Evolutionary conservation across 2,797 vertebrate species (phyloP).

Genomic region (Garrulus glandarius): DNA sequence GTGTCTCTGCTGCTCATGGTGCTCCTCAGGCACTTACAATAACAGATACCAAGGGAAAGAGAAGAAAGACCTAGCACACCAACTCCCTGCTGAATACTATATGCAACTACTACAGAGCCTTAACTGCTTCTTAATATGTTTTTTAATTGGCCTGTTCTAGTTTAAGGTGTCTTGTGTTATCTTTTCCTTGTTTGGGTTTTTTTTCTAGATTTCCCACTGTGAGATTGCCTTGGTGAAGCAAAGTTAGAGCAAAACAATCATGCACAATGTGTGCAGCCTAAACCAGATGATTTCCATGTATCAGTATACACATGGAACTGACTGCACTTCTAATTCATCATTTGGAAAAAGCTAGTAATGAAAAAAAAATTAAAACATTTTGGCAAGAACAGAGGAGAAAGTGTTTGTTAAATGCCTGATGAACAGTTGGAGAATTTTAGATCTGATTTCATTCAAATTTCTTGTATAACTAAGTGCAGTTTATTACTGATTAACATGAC

Average conservation of each 20-base stretch:
- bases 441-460: not conserved
- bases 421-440: not conserved
- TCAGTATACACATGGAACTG: not conserved
- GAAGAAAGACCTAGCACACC: not conserved
- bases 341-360: not conserved
- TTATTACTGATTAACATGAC: not conserved
- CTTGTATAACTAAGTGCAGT: not conserved
- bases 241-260: constrained; percentile 6
- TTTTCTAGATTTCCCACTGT: not conserved
- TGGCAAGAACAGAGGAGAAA: not conserved
- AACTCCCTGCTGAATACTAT: not conserved
- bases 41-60: constrained; percentile 16
- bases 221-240: constrained; percentile 47
- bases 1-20: not conserved
- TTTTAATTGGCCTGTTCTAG: constrained; percentile 57
- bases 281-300: not conserved
- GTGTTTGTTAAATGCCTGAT: not conserved
- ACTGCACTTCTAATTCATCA: not conserved
- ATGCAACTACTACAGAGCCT: not conserved
- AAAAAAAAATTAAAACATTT: not conserved
- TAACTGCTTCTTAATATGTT: constrained; percentile 57
- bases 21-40: not conserved
- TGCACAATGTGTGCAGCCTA: not conserved
- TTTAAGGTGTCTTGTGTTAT: constrained; percentile 37
- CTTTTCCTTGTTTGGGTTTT: not conserved